Conservation (phyloP, 2,888 invertebrate species). For the Morpho achilles region DNA sequence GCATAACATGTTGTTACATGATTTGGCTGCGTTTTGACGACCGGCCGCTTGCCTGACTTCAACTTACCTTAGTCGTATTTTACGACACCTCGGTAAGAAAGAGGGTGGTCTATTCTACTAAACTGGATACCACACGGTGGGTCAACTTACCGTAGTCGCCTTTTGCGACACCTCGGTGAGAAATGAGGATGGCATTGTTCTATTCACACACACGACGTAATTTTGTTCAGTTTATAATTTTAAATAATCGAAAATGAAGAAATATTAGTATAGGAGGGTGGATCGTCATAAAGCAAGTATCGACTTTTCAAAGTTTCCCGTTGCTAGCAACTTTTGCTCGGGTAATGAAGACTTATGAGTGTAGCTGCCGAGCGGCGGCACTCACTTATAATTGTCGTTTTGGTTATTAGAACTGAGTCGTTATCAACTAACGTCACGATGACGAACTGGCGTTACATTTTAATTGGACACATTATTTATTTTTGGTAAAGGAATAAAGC, state of each 20-base stretch:
- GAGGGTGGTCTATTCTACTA: too few relatives aligned
- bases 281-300: conserved; percentile 46
- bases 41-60: too few relatives aligned
- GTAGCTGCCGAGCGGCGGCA: conserved; percentile 39
- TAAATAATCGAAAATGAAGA: background rate
- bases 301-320: conserved; percentile 53
- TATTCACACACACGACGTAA: too few relatives aligned
- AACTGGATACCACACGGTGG: too few relatives aligned
- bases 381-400: conserved; percentile 56
- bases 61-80: too few relatives aligned
- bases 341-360: conserved; percentile 77
- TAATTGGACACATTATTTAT: conserved; percentile 33
- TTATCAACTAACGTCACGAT: conserved; percentile 31
- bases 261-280: conserved; percentile 21
- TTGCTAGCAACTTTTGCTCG: conserved; percentile 38
- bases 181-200: too few relatives aligned
- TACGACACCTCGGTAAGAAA: too few relatives aligned
- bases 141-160: too few relatives aligned
- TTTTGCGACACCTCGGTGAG: too few relatives aligned
- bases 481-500: background rate
- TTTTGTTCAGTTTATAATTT: too few relatives aligned
- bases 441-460: conserved; percentile 29
- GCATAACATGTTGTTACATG: too few relatives aligned
- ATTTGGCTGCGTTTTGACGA: too few relatives aligned
- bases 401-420: conserved; percentile 40